These are phyloP conservation scores for Dendrolimus pini DNA, from an alignment of 2,888 invertebrate species.

Conservation along the genomic window DNA sequence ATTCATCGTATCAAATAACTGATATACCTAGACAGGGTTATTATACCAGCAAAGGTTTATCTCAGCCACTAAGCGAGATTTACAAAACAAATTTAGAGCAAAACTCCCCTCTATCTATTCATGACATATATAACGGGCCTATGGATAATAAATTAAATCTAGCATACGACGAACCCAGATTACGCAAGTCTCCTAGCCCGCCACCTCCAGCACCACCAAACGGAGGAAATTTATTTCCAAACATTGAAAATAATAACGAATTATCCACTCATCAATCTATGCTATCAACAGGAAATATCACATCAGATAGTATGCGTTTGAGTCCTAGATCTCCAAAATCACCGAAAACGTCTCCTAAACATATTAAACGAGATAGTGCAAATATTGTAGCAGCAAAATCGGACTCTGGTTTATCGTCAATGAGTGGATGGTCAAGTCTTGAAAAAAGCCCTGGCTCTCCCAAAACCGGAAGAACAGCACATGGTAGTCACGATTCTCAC, in stretches of 20 bases:
- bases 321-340: conserved; percentile 85
- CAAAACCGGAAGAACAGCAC: conserved; percentile 71
- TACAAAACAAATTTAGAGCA: conserved; percentile 72
- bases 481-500: conserved; percentile 54
- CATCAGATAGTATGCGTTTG: conserved; percentile 70
- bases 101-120: conserved; percentile 79
- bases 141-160: conserved; percentile 59
- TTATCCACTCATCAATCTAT: conserved; percentile 39
- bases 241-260: conserved; percentile 53
- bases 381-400: conserved; percentile 87
- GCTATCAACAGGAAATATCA: conserved; percentile 44
- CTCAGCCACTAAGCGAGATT: conserved; percentile 67
- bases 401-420: conserved; percentile 90
- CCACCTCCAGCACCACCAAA: conserved; percentile 90
- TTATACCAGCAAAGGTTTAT: conserved; percentile 51
- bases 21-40: conserved; percentile 53
- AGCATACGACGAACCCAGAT: conserved; percentile 65
- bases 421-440: conserved; percentile 91
- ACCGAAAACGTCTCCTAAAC: conserved; percentile 83
- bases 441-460: conserved; percentile 92
- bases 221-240: conserved; percentile 68
- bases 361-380: conserved; percentile 75
- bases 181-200: conserved; percentile 80
- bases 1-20: conserved; percentile 68
- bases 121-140: conserved; percentile 79